Conservation (phyloP, 2,888 invertebrate genomes). For the Cantharis rufa region DNA sequence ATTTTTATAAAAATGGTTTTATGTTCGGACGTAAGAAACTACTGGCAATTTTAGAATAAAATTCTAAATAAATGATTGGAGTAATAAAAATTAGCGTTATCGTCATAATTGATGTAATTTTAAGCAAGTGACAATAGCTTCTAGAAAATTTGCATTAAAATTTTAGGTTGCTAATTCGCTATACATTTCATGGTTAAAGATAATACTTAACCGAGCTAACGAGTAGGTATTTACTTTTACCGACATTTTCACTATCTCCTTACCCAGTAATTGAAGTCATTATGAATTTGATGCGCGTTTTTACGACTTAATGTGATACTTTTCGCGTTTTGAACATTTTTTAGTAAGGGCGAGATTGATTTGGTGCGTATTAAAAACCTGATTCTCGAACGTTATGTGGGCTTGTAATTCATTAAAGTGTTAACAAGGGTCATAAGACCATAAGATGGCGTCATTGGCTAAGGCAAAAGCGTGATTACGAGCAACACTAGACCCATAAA, state of each 20-base stretch:
- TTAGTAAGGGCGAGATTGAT: constrained; percentile 2
- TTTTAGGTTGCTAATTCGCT: constrained; percentile 27
- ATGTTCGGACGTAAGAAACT: not conserved
- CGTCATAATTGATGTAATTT: constrained; percentile 14
- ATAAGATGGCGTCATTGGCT: constrained; percentile 35
- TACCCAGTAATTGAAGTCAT: constrained; percentile 20
- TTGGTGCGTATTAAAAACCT: constrained; percentile 19
- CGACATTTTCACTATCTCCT: constrained; percentile 32
- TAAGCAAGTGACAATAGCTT: constrained; percentile 29
- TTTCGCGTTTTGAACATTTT: constrained; percentile 5
- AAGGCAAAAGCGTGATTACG: constrained; percentile 38
- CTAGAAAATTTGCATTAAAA: constrained; percentile 30
- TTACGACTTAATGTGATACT: constrained; percentile 28
- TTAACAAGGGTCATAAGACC: constrained; percentile 40
- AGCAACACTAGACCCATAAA: constrained; percentile 38
- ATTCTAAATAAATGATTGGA: not conserved
- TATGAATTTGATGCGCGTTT: constrained; percentile 24
- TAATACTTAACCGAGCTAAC: constrained; percentile 35
- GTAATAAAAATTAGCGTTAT: not conserved
- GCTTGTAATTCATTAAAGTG: constrained; percentile 45
- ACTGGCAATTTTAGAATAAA: not conserved
- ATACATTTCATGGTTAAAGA: constrained; percentile 38
- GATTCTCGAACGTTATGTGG: constrained; percentile 30
- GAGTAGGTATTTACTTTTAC: constrained; percentile 33
- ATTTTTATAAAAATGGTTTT: too few relatives aligned